These are phyloP conservation scores for Tachina grossa DNA, from an alignment of 2,888 invertebrate genomes.

Conservation along the genomic window DNA sequence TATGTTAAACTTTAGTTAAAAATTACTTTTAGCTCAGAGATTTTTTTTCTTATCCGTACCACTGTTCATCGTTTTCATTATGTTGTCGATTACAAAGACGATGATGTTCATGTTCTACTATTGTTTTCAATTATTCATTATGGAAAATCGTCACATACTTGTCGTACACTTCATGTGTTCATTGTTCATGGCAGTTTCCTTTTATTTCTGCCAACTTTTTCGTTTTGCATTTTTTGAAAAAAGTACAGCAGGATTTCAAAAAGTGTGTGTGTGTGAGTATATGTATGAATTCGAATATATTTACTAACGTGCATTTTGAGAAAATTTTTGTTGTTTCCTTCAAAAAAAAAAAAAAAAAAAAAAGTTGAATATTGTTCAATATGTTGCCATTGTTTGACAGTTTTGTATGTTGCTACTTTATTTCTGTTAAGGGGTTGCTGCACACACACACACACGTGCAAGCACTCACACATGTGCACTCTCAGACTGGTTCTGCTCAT, in stretches of 20 bases:
- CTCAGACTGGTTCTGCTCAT: constrained; percentile 27
- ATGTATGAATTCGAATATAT: neutral
- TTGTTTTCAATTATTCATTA: constrained; percentile 75
- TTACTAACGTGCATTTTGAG: constrained; percentile 28
- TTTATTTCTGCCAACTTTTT: constrained; percentile 8
- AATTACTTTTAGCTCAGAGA: neutral
- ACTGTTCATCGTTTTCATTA: constrained; percentile 45
- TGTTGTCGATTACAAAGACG: constrained; percentile 50
- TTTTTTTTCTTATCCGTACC: neutral
- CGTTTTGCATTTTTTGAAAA: constrained; percentile 15
- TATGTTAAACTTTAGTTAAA: neutral
- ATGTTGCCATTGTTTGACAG: constrained; percentile 71
- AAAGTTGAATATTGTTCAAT: constrained; percentile 66
- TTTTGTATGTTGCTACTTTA: constrained; percentile 59
- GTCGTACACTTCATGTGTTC: constrained; percentile 71
- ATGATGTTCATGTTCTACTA: constrained; percentile 65
- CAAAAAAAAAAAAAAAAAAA: constrained; percentile 14
- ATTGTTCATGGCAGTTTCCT: constrained; percentile 66
- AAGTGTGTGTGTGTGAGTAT: neutral
- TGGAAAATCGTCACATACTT: constrained; percentile 73
- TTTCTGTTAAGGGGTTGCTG: constrained; percentile 43
- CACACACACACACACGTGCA: neutral
- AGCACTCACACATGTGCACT: neutral
- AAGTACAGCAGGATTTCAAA: constrained; percentile 39
- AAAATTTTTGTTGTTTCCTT: constrained; percentile 38